phyloP scores from a whole-genome alignment of 1,140 invertebrate genomes.

The Glossosoma conforme region DNA sequence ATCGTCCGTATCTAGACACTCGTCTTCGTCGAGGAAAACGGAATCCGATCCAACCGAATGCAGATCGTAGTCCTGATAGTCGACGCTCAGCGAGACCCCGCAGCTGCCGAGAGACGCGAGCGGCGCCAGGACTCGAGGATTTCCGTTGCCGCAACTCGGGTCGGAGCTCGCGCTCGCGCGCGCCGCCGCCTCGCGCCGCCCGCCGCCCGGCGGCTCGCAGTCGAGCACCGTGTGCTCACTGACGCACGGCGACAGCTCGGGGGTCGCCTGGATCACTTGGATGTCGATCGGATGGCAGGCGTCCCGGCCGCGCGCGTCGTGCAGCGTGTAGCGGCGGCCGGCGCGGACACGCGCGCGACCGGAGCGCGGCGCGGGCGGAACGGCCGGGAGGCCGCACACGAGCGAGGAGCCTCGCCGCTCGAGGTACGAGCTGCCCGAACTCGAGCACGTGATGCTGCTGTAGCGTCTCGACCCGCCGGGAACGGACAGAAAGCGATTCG shows the following conservation, averaged over 20 bases:
- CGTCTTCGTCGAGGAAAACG: constrained; percentile 64
- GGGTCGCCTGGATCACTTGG: constrained; percentile 71
- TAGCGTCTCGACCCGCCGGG: constrained; percentile 58
- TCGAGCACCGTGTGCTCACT: constrained; percentile 58
- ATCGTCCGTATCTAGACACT: constrained; percentile 64
- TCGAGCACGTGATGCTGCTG: constrained; percentile 76
- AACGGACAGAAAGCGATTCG: constrained; percentile 44
- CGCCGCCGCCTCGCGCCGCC: constrained; percentile 19
- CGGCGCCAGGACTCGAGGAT: constrained; percentile 54
- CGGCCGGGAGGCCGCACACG: constrained; percentile 61
- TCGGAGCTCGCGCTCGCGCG: constrained; percentile 32
- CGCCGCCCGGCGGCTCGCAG: constrained; percentile 26
- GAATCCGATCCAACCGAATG: constrained; percentile 67
- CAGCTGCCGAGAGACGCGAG: constrained; percentile 73
- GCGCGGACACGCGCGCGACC: constrained; percentile 42
- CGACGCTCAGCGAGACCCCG: constrained; percentile 60
- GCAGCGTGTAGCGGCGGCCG: constrained; percentile 49
- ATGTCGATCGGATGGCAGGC: constrained; percentile 69
- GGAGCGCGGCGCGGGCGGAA: constrained; percentile 44
- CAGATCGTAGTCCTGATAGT: constrained; percentile 59
- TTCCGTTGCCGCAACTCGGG: constrained; percentile 28
- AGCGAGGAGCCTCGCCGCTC: constrained; percentile 72
- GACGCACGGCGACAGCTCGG: constrained; percentile 72
- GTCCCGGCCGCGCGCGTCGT: constrained; percentile 50
- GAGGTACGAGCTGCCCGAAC: constrained; percentile 73